A percentile compares a stretch with the other conserved stretches of the same genome.
Conservation (phyloP, 2,888 invertebrate genomes). For the Anthophora plumipes region DNA sequence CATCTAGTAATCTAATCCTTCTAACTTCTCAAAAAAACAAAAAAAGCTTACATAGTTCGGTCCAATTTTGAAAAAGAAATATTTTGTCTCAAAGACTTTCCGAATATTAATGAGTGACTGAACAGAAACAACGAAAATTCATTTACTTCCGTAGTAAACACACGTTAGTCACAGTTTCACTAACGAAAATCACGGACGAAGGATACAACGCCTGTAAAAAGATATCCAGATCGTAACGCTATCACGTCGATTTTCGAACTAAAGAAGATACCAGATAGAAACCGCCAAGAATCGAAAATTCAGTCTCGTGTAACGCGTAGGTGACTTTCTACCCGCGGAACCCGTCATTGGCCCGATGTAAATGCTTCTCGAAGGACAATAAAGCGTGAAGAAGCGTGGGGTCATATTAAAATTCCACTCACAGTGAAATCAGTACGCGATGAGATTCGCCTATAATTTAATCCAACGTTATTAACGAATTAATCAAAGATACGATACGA, state of each 20-base stretch:
- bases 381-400: conserved; percentile 24
- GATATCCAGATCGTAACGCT: conserved; percentile 8
- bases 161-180: neutral
- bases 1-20: too few species aligned
- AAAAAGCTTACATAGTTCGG: too few species aligned
- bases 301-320: conserved; percentile 22
- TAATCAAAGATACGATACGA: neutral
- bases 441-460: neutral
- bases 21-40: too few species aligned
- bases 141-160: too few species aligned
- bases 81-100: too few species aligned
- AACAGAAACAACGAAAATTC: too few species aligned
- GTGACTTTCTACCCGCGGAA: conserved; percentile 45
- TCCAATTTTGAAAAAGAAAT: too few species aligned
- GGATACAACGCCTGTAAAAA: too few species aligned
- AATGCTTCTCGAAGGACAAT: conserved; percentile 53
- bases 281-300: conserved; percentile 31
- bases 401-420: conserved; percentile 7
- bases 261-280: neutral
- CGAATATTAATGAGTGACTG: too few species aligned
- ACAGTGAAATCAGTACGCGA: neutral
- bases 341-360: conserved; percentile 47
- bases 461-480: neutral
- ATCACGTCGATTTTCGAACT: conserved; percentile 22
- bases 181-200: conserved; percentile 13